These are phyloP conservation scores for Campylomormyrus numenius DNA, from an alignment of 2,113 vertebrate species.

Conservation along the genomic window DNA sequence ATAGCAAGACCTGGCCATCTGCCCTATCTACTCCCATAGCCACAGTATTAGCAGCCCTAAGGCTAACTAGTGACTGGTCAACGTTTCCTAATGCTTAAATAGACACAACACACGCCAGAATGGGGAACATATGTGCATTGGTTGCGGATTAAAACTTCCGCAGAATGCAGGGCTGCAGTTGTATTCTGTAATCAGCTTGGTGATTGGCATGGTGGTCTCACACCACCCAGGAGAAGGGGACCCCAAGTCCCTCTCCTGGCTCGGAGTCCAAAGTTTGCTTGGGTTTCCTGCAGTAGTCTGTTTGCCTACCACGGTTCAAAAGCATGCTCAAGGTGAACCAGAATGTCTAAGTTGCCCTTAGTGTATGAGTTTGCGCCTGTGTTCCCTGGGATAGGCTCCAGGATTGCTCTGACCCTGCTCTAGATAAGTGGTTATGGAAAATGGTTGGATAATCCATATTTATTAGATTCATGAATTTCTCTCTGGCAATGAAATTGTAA, in stretches of 20 bases:
- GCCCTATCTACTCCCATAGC: neutral
- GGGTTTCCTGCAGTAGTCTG: neutral
- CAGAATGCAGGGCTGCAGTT: neutral
- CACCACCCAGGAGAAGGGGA: neutral
- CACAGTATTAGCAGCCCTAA: neutral
- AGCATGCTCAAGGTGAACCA: neutral
- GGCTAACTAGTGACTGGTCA: neutral
- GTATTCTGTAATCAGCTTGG: neutral
- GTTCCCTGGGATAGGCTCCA: neutral
- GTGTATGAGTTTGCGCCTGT: neutral
- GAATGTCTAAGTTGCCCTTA: neutral
- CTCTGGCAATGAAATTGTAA: neutral
- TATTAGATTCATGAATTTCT: constrained; percentile 4
- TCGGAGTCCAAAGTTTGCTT: neutral
- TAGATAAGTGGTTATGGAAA: neutral
- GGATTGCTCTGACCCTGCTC: neutral
- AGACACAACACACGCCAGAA: neutral
- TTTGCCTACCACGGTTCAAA: neutral
- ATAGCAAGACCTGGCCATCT: neutral
- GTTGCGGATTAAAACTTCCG: neutral
- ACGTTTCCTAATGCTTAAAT: neutral
- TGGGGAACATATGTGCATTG: neutral
- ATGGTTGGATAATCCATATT: neutral
- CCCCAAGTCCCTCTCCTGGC: neutral
- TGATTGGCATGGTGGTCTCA: neutral